A percentile compares a stretch with the other conserved stretches of the same genome.
These are phyloP conservation scores for Tipula unca DNA, from an alignment of 2,888 invertebrate species.

Conservation along the genomic window DNA sequence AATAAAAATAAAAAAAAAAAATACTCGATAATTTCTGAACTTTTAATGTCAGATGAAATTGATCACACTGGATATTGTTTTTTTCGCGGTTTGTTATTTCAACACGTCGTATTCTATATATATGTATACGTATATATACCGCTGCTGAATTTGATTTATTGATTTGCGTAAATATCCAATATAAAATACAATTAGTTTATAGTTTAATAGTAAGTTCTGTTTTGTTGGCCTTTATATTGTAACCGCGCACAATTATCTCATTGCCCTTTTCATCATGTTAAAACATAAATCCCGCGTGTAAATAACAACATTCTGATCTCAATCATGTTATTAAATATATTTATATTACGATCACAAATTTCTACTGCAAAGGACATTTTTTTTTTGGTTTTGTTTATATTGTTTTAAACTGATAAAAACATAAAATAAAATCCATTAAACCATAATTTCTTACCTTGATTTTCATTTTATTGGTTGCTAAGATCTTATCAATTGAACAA, in stretches of 20 bases:
- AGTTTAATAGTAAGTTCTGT: no score
- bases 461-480: not conserved
- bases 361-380: not conserved
- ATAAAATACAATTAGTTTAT: not conserved
- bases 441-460: slow-evolving; percentile 14
- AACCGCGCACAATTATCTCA: no score
- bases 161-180: not conserved
- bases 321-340: not conserved
- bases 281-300: not conserved
- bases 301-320: not conserved
- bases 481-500: slow-evolving; percentile 14
- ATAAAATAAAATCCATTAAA: not conserved
- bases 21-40: not conserved
- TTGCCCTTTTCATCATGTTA: no score
- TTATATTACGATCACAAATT: not conserved
- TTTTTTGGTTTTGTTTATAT: not conserved
- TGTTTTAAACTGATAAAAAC: slow-evolving; percentile 8
- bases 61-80: not conserved
- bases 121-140: not conserved
- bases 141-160: not conserved
- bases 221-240: no score
- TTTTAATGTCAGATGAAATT: not conserved
- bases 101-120: no score
- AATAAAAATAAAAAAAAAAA: not conserved
- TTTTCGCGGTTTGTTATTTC: not conserved